These are phyloP conservation scores for Apogon talboti DNA, from an alignment of 2,797 vertebrate species.

Conservation along the genomic window DNA sequence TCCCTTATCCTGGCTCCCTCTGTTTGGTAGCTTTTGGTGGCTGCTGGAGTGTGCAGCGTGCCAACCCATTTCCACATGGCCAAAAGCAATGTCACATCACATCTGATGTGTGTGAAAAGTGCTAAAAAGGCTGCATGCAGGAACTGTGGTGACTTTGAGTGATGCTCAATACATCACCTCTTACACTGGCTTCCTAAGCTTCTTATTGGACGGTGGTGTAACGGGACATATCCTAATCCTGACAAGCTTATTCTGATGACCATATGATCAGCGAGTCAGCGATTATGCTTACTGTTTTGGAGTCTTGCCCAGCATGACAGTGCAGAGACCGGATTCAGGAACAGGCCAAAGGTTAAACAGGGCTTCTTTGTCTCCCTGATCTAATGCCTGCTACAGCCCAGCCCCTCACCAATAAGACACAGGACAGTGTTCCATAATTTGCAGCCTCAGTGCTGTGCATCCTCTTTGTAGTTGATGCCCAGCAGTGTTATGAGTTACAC, in stretches of 20 bases:
- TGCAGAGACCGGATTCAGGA: slow-evolving; percentile 32
- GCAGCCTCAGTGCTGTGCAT: slow-evolving; percentile 23
- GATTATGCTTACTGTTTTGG: slow-evolving; percentile 63
- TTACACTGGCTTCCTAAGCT: slow-evolving; percentile 58
- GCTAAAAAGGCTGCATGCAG: slow-evolving; percentile 34
- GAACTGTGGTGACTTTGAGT: slow-evolving; percentile 48
- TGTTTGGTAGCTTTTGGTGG: slow-evolving; percentile 39
- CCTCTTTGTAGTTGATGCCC: slow-evolving; percentile 41
- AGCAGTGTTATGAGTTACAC: slow-evolving; percentile 36
- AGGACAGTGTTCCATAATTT: slow-evolving; percentile 45
- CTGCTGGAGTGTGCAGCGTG: slow-evolving; percentile 35
- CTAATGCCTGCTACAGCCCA: slow-evolving; percentile 11
- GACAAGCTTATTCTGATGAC: slow-evolving; percentile 55
- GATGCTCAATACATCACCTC: slow-evolving; percentile 33
- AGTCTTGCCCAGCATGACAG: slow-evolving; percentile 31
- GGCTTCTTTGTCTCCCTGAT: slow-evolving; percentile 31
- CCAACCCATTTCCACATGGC: slow-evolving; percentile 60
- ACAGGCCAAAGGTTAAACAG: slow-evolving; percentile 46
- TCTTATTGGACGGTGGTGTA: slow-evolving; percentile 67
- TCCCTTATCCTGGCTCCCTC: slow-evolving; percentile 61
- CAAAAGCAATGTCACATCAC: slow-evolving; percentile 44
- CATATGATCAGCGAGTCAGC: slow-evolving; percentile 50
- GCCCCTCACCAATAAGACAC: slow-evolving; percentile 11
- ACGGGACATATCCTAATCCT: slow-evolving; percentile 67
- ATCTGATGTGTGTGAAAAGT: slow-evolving; percentile 31